These are phyloP conservation scores for Venusia cambrica DNA, from an alignment of 2,888 invertebrate species.

Conservation along the genomic window DNA sequence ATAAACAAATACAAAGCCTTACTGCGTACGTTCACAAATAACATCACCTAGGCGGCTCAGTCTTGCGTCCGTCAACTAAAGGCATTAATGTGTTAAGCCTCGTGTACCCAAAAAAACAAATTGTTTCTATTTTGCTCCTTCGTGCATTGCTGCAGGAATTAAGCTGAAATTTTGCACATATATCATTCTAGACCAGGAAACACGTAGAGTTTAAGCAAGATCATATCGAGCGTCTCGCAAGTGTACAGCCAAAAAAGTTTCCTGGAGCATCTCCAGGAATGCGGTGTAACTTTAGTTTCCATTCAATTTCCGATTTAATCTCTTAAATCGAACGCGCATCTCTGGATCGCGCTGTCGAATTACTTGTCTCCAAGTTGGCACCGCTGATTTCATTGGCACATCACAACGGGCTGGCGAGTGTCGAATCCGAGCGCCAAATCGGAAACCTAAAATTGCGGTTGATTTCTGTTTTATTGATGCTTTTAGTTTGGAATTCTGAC, in stretches of 20 bases:
- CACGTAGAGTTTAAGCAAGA: constrained; percentile 1
- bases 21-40: too few relatives aligned
- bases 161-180: too few relatives aligned
- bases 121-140: too few relatives aligned
- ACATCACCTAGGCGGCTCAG: too few relatives aligned
- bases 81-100: too few relatives aligned
- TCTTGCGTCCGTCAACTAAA: too few relatives aligned
- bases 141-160: too few relatives aligned
- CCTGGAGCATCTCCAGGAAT: constrained; percentile 28
- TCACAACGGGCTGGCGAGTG: constrained; percentile 29
- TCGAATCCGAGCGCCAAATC: constrained; percentile 35
- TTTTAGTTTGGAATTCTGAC: constrained; percentile 32
- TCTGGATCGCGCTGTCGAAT: constrained; percentile 28
- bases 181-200: too few relatives aligned
- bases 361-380: constrained; percentile 35
- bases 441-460: constrained; percentile 41
- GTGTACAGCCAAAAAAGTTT: constrained; percentile 20
- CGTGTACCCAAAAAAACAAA: too few relatives aligned
- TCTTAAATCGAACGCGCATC: constrained; percentile 27
- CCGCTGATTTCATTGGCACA: constrained; percentile 36
- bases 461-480: constrained; percentile 41
- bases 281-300: constrained; percentile 26
- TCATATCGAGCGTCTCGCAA: constrained; percentile 12
- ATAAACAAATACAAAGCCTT: too few relatives aligned
- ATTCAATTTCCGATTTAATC: constrained; percentile 29